A percentile compares a stretch with the other conserved stretches of the same genome.
These are phyloP conservation scores for Drosophila paulistorum DNA, from an alignment of 1,140 invertebrate species.

Conservation along the genomic window DNA sequence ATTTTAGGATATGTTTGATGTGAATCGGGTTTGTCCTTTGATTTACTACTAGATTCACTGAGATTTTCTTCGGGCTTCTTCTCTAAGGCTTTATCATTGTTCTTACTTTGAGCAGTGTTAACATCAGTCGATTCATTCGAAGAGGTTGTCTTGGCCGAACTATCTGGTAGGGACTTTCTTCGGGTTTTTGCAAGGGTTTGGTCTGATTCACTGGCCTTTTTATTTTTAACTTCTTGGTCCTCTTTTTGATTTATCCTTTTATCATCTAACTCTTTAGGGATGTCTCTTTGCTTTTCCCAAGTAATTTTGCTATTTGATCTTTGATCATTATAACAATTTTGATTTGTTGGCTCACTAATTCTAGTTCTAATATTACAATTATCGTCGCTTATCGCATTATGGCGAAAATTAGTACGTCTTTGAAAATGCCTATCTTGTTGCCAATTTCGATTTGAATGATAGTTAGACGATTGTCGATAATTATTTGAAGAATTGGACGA, in stretches of 20 bases:
- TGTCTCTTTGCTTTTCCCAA: not conserved
- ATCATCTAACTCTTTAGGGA: not conserved
- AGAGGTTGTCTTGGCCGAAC: not conserved
- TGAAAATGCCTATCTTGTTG: constrained; percentile 32
- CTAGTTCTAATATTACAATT: constrained; percentile 1
- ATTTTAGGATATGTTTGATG: constrained; percentile 45
- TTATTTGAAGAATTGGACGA: constrained; percentile 14
- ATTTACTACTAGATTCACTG: not conserved
- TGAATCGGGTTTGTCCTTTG: not conserved
- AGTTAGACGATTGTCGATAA: constrained; percentile 1
- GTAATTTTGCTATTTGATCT: not conserved
- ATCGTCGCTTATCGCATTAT: constrained; percentile 3
- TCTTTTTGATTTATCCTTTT: not conserved
- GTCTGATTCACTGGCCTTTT: not conserved
- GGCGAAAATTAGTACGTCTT: constrained; percentile 31
- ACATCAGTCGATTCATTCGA: not conserved
- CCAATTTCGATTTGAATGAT: constrained; percentile 12
- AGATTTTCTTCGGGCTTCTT: not conserved
- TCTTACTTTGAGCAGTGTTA: not conserved
- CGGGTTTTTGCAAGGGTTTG: not conserved
- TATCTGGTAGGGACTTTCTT: not conserved
- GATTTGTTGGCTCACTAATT: not conserved
- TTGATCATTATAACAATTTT: constrained; percentile 5
- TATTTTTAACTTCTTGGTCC: not conserved
- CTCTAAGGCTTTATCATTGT: not conserved